Evolutionary conservation across 2,888 invertebrate genomes (phyloP).

Genomic region (Psylliodes chrysocephalus): DNA sequence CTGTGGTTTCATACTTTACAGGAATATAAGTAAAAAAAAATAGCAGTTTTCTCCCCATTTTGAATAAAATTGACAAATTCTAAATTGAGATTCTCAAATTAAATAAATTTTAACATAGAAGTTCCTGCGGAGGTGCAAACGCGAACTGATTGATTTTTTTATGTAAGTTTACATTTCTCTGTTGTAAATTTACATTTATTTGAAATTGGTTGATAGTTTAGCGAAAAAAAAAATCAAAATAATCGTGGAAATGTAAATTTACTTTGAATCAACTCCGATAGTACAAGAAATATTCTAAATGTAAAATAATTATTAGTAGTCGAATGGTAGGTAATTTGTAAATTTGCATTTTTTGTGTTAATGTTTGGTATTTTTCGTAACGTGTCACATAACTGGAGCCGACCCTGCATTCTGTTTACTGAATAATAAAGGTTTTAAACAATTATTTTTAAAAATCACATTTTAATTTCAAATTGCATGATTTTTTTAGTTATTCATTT

Average conservation of each 20-base stretch:
- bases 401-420: no score
- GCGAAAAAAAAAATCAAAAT: not conserved
- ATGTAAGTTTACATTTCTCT: conserved; percentile 31
- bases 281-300: conserved; percentile 11
- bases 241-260: conserved; percentile 5
- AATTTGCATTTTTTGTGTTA: not conserved
- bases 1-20: conserved; percentile 56
- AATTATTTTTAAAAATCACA: no score
- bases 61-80: conserved; percentile 22
- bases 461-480: no score
- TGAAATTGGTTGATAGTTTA: not conserved
- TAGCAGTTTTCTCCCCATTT: conserved; percentile 18
- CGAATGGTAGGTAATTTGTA: not conserved
- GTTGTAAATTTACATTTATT: not conserved
- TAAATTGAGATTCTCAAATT: conserved; percentile 15
- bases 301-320: not conserved
- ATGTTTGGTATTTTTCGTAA: not conserved
- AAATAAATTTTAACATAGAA: conserved; percentile 14
- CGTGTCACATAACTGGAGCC: not conserved
- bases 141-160: not conserved
- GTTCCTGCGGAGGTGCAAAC: conserved; percentile 17
- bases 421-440: no score
- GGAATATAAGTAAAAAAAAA: conserved; percentile 35
- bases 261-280: not conserved
- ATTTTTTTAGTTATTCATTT: no score